Percentiles rank a stretch among this genome's conserved stretches.
Conservation (phyloP, 1,140 invertebrate genomes). For the Aphidius gifuensis region DNA sequence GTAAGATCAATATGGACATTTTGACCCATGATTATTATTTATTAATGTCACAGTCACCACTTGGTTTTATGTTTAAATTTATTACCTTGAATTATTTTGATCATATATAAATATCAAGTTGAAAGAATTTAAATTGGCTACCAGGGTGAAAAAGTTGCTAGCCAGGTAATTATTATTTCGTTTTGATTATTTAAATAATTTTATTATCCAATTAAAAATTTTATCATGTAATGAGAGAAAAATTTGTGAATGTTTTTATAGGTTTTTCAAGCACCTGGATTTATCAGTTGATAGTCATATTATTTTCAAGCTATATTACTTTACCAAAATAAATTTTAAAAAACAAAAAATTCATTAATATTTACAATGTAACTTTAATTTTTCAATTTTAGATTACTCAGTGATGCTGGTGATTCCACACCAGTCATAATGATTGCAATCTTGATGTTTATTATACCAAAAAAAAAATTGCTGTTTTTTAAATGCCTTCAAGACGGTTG, state of each 20-base stretch:
- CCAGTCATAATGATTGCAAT: slow-evolving; percentile 75
- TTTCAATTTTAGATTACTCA: slow-evolving; percentile 35
- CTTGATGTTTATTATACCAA: slow-evolving; percentile 72
- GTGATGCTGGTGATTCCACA: slow-evolving; percentile 70
- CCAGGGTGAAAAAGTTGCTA: slow-evolving; percentile 61
- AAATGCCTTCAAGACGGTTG: slow-evolving; percentile 55
- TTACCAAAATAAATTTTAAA: neutral
- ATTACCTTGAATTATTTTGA: slow-evolving; percentile 72
- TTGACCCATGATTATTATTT: slow-evolving; percentile 60
- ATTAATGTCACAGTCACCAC: slow-evolving; percentile 68
- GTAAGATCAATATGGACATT: too few species aligned
- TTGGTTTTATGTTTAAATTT: slow-evolving; percentile 68
- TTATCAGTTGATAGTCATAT: slow-evolving; percentile 72
- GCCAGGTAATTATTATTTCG: slow-evolving; percentile 50
- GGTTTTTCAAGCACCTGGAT: slow-evolving; percentile 79
- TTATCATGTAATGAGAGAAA: slow-evolving; percentile 58
- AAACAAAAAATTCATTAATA: neutral
- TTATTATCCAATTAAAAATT: neutral
- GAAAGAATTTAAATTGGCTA: slow-evolving; percentile 57
- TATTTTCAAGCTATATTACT: slow-evolving; percentile 56
- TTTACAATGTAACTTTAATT: too few species aligned
- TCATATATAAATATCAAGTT: slow-evolving; percentile 58
- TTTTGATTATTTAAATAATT: neutral
- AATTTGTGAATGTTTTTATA: slow-evolving; percentile 75
- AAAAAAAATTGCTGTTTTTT: slow-evolving; percentile 65